Evolutionary conservation across 2,113 vertebrate genomes (phyloP).

Genomic region (Laticauda colubrina): DNA sequence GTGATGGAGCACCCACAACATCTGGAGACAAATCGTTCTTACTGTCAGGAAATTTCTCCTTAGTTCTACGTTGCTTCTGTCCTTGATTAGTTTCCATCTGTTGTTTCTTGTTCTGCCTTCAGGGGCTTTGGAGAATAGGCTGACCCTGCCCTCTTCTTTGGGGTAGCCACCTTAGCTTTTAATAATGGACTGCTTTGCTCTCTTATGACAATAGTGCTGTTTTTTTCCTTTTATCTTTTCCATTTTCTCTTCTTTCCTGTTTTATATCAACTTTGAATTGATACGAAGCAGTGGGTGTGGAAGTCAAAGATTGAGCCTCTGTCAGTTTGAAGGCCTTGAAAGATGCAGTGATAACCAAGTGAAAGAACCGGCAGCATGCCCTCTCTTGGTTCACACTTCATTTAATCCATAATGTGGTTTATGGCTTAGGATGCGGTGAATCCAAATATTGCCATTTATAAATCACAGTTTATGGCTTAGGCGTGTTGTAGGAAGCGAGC

Average conservation of each 20-base stretch:
- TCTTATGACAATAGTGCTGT: neutral
- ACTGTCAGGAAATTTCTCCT: neutral
- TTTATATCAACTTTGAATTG: neutral
- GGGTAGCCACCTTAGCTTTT: neutral
- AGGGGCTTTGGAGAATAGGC: neutral
- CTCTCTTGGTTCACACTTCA: neutral
- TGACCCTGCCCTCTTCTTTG: no score
- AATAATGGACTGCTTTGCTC: neutral
- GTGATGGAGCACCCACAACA: neutral
- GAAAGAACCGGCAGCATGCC: neutral
- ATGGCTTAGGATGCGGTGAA: neutral
- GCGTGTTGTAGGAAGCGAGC: neutral
- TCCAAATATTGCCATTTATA: neutral
- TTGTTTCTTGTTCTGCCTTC: neutral
- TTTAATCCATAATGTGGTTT: neutral
- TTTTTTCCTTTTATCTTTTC: neutral
- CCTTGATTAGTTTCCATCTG: neutral
- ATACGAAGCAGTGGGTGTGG: neutral
- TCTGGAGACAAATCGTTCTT: neutral
- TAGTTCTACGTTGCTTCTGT: neutral
- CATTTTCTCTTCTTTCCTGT: neutral
- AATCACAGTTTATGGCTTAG: neutral
- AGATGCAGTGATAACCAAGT: neutral
- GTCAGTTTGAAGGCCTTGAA: neutral
- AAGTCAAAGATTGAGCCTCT: neutral